These are phyloP conservation scores for Enteromius treurensis DNA, from an alignment of 2,797 vertebrate species.

Conservation along the genomic window DNA sequence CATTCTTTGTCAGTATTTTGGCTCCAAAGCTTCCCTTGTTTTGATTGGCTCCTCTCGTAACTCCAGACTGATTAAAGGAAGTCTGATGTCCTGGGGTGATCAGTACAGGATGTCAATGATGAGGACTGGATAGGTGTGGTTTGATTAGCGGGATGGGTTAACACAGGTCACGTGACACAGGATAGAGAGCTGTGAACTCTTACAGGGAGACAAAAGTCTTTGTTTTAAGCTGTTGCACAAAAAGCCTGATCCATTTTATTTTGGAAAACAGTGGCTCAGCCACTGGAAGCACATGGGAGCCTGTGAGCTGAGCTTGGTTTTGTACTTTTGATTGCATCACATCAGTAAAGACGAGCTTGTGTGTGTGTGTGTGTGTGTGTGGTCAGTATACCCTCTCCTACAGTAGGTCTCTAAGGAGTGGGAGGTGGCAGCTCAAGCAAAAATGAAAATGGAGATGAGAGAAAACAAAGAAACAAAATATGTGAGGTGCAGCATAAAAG, in stretches of 20 bases:
- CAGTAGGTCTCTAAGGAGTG: conserved; percentile 17
- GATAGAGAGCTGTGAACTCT: background rate
- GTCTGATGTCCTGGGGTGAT: conserved; percentile 8
- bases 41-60: conserved; percentile 21
- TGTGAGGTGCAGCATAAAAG: background rate
- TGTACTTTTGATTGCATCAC: conserved; percentile 52
- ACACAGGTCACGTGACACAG: background rate
- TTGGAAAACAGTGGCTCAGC: conserved; percentile 44
- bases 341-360: conserved; percentile 42
- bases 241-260: conserved; percentile 15
- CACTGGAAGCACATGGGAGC: conserved; percentile 24
- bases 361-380: background rate
- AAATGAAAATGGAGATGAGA: background rate
- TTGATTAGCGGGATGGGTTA: conserved; percentile 23
- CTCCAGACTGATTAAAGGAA: conserved; percentile 53
- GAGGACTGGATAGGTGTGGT: conserved; percentile 27
- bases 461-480: background rate
- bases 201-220: background rate
- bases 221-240: conserved; percentile 9
- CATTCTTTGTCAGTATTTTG: conserved; percentile 25
- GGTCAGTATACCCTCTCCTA: background rate
- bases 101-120: conserved; percentile 32
- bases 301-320: conserved; percentile 34
- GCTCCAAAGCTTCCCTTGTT: conserved; percentile 24
- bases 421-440: conserved; percentile 20